These are phyloP conservation scores for Harmothoe impar DNA, from an alignment of 2,888 invertebrate species.

Conservation along the genomic window DNA sequence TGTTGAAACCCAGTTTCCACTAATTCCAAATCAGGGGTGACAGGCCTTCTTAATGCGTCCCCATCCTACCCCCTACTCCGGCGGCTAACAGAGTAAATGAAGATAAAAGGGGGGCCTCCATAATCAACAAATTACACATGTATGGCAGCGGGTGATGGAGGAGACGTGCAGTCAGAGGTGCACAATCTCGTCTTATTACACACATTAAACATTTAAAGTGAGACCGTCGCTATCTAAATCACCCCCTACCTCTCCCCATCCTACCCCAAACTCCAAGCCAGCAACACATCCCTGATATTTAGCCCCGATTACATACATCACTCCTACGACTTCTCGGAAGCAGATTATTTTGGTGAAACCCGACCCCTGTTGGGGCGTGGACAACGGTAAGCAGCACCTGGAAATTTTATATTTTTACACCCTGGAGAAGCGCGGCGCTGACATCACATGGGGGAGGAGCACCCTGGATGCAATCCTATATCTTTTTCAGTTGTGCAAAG, in stretches of 20 bases:
- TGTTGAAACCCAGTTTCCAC: slow-evolving; percentile 38
- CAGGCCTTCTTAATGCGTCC: slow-evolving; percentile 48
- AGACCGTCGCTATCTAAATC: slow-evolving; percentile 48
- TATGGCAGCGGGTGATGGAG: slow-evolving; percentile 34
- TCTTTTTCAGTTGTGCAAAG: background rate
- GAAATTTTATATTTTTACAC: background rate
- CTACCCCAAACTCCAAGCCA: background rate
- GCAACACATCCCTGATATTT: slow-evolving; percentile 52
- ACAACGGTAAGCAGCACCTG: background rate
- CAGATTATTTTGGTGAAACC: slow-evolving; percentile 42
- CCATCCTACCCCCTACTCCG: background rate
- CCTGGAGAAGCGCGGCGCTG: background rate
- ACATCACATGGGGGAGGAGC: background rate
- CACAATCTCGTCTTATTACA: slow-evolving; percentile 58
- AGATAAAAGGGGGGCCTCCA: slow-evolving; percentile 44
- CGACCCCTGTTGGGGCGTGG: background rate
- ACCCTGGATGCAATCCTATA: background rate
- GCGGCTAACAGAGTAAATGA: slow-evolving; percentile 49
- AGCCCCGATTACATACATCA: slow-evolving; percentile 50
- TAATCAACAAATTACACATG: slow-evolving; percentile 63
- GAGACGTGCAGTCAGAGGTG: slow-evolving; percentile 37
- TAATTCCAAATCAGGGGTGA: slow-evolving; percentile 45
- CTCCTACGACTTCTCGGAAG: slow-evolving; percentile 24
- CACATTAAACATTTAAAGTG: slow-evolving; percentile 62
- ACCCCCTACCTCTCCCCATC: background rate